Evolutionary conservation across 2,888 invertebrate genomes (phyloP), one percentile per base, ranked within the genome.

Genomic region (Colletes collaris): DNA sequence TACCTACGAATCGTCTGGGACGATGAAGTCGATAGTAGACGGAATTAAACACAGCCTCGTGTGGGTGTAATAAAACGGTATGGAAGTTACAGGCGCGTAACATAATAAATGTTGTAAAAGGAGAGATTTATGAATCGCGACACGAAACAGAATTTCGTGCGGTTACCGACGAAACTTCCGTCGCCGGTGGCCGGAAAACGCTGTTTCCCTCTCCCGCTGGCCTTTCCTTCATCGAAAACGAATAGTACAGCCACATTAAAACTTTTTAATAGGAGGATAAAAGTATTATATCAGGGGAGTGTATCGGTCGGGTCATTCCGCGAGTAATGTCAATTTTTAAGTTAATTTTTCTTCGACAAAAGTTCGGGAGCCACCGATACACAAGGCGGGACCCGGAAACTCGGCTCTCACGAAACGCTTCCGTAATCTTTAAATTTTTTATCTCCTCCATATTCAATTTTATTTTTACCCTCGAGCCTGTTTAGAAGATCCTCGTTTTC

Each of bases 101-200:
- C 53, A 65, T 75, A 69, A 74, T 75, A 75, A 69, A 69, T 78
- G 60, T 65, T 69, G 75, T n/a, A 50, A 65, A 53, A 50, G 77
- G 19, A 2, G 59, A 67, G 60, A 73, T 72, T 72, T 76, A 76
- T 72, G 76, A 69, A 69, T 69, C 60, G 69, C 69, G 60, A 74
- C 55, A 35, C 37, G 53, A 49, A 64, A n/a, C 75, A 65, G 75
- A 69, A 69, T 75, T 78, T 78, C 64, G 50, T 49, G 74, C 11
- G 68, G 76, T 73, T 60, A 52, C 52, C 74, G 53, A 40, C 16
- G 58, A 58, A 74, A 74, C 68, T 78, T 75, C 64, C 75, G 68
- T 63, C 19, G 55, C 40, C 64, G 58, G 37, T 37, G 13, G 44
- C 37, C 59, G 55, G 59, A 50, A 72, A 66, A 58, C 44, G 55